A percentile compares a stretch with the other conserved stretches of the same genome.
phyloP scores from a whole-genome alignment of 1,140 invertebrate genomes.

The Radopholus similis region DNA sequence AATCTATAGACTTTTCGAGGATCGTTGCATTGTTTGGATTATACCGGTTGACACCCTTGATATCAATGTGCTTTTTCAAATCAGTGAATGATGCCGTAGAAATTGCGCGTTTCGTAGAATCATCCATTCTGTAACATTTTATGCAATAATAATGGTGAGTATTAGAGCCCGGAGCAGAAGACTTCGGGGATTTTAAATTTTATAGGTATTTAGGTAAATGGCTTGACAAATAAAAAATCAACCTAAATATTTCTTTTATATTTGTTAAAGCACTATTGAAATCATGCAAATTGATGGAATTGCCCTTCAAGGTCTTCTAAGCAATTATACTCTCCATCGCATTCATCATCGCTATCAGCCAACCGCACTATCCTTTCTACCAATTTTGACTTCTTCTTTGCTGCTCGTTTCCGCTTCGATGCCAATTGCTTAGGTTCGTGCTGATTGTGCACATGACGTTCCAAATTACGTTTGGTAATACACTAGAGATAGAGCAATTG shows the following conservation, averaged over 20 bases:
- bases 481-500: constrained; percentile 62
- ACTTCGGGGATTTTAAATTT: too few species aligned
- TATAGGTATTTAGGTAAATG: too few species aligned
- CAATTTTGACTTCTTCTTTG: too few species aligned
- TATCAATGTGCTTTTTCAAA: constrained; percentile 44
- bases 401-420: background rate
- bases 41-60: constrained; percentile 45
- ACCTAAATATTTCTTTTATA: background rate
- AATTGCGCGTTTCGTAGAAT: constrained; percentile 3
- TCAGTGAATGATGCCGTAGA: constrained; percentile 40
- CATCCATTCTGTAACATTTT: background rate
- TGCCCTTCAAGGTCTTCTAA: too few species aligned
- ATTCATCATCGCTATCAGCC: too few species aligned
- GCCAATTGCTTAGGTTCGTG: constrained; percentile 24
- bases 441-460: constrained; percentile 49
- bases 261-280: background rate
- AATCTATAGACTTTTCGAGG: constrained; percentile 32
- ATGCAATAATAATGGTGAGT: background rate
- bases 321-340: too few species aligned
- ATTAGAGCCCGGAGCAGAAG: background rate
- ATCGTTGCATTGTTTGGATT: constrained; percentile 43
- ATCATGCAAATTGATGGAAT: background rate
- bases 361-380: too few species aligned
- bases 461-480: constrained; percentile 65
- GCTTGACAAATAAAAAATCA: background rate